Evolutionary conservation across 2,797 vertebrate genomes (phyloP), one percentile per base, ranked within the genome.

Genomic region (Myiothlypis chrysogaster): DNA sequence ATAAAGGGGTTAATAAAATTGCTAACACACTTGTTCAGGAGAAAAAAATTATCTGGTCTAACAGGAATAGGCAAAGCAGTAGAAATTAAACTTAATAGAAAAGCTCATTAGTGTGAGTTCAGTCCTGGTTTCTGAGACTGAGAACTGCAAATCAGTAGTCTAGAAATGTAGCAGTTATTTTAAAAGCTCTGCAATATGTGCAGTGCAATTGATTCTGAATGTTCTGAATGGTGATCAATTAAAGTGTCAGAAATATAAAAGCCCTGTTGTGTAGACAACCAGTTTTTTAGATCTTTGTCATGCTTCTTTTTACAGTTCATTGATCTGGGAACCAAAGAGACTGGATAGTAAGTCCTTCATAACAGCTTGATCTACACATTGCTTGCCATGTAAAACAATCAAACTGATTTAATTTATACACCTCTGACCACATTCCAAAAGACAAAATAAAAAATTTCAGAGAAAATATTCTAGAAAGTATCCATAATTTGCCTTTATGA

Each of bases 31-130:
- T 18, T 78, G 3, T 39, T 68, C 20, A 81, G 11, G 24, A 73
- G 13, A 41, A 84, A 65, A 79, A 63, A 55, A 20, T 41, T 49
- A 35, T 10, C 12, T 60, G 5, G 6, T 18, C 41, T 71, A 61
- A 41, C 7, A 61, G 28, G 14, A 14, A 44, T 34, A 66, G 24
- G 10, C 14, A 79, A 64, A 69, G 16, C 37, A 3, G 5, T 65
- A 56, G 27, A 13, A 55, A 55, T n/a, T 55, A 75, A 59, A 2
- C 9, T 52, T 82, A 56, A 46, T 24, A 66, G 20, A 73, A 83
- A 47, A 49, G 11, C 28, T 2, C 1, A 1, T 14, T 7, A 27
- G 5, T 3, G 30, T 19, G 19, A 1, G 0, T 60, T 61, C 43
- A 46, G 20, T 12, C 13, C 34, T 50, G 17, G 3, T 10, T 72